Conservation (phyloP, 64 coral and sea anemone genomes). For the Orbicella faveolata region DNA sequence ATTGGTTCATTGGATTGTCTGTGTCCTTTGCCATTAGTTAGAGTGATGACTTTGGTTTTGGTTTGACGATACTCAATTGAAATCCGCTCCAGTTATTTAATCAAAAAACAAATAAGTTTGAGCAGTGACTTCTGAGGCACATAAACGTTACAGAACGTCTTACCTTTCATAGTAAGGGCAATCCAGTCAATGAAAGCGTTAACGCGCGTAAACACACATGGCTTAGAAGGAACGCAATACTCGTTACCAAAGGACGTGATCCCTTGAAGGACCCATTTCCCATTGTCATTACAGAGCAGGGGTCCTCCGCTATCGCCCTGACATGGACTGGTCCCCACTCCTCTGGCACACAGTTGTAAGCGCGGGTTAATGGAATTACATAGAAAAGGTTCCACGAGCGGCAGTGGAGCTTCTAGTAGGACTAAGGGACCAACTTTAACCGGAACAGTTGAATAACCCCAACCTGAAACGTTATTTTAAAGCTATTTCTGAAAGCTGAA, state of each 20-base stretch:
- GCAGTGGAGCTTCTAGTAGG: neutral
- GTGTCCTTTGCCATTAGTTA: too few species aligned
- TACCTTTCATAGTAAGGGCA: neutral
- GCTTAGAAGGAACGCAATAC: neutral
- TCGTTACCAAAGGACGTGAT: neutral
- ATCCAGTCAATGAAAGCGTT: neutral
- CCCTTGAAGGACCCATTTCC: conserved; percentile 1
- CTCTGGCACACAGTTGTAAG: neutral
- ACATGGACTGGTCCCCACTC: neutral
- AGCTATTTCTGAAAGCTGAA: too few species aligned
- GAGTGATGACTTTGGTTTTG: too few species aligned
- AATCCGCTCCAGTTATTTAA: too few species aligned
- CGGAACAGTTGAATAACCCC: neutral
- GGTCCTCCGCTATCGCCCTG: neutral
- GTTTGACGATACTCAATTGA: too few species aligned
- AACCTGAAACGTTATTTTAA: neutral
- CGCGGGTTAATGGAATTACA: neutral
- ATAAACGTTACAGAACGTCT: too few species aligned
- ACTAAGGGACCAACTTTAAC: neutral
- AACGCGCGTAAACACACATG: neutral
- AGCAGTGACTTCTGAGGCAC: too few species aligned
- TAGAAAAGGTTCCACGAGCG: neutral
- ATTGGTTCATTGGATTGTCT: too few species aligned
- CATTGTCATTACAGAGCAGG: neutral
- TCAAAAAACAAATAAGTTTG: too few species aligned